Conservation (phyloP, 2,888 invertebrate species). For the Thymelicus acteon region DNA sequence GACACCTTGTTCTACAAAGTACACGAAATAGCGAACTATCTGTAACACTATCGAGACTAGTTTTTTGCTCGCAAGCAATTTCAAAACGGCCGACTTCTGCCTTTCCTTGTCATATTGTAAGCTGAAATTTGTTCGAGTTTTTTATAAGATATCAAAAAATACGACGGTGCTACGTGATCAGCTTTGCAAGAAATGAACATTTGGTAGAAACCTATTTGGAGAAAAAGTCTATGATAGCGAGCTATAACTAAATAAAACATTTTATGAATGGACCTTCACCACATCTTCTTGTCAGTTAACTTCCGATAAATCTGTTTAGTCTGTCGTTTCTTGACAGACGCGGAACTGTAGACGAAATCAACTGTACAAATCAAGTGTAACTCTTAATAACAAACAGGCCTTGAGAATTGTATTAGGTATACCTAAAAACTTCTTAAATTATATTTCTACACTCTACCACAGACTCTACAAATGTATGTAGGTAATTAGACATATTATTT, state of each 20-base stretch:
- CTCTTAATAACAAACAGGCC: not conserved
- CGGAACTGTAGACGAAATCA: constrained; percentile 1
- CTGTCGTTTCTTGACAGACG: not conserved
- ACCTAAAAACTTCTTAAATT: no score
- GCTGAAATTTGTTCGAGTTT: not conserved
- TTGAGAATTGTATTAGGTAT: no score
- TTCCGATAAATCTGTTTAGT: not conserved
- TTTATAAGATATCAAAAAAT: constrained; percentile 8
- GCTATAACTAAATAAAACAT: constrained; percentile 9
- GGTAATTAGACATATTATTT: no score
- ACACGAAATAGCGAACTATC: constrained; percentile 51
- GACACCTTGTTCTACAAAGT: constrained; percentile 56
- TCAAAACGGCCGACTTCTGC: constrained; percentile 15
- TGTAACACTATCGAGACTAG: constrained; percentile 36
- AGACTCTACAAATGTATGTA: no score
- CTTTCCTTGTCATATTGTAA: constrained; percentile 3
- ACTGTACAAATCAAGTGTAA: not conserved
- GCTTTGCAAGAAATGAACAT: not conserved
- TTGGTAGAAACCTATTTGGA: not conserved
- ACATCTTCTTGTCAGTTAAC: not conserved
- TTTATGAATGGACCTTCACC: constrained; percentile 7
- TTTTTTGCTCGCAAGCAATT: constrained; percentile 28
- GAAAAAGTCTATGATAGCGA: not conserved
- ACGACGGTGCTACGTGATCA: constrained; percentile 1
- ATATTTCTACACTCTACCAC: no score